Conservation (phyloP, 1,140 invertebrate genomes). For the Hermatobates lingyangjiaoensis region DNA sequence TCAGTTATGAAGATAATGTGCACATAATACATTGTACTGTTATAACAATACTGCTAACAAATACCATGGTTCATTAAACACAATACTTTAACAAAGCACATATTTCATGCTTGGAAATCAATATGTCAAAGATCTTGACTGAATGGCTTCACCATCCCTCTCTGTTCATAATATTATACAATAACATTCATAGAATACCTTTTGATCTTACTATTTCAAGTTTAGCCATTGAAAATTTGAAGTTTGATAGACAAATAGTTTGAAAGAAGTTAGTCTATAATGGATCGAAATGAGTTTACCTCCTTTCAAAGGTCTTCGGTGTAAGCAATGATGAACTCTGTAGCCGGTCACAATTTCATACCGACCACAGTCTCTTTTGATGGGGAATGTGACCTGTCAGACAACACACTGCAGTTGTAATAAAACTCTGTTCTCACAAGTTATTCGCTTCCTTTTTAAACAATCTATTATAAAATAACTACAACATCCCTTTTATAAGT, state of each 20-base stretch:
- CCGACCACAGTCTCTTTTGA: constrained; percentile 50
- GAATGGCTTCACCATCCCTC: neutral
- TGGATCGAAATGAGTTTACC: constrained; percentile 25
- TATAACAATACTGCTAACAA: no score
- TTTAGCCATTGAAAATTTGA: neutral
- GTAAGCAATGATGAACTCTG: constrained; percentile 65
- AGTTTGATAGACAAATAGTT: neutral
- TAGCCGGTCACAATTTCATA: constrained; percentile 67
- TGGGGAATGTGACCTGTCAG: constrained; percentile 59
- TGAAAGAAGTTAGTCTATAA: neutral
- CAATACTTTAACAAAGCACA: no score
- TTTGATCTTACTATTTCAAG: neutral
- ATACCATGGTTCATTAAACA: no score
- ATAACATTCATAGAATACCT: neutral
- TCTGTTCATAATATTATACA: neutral
- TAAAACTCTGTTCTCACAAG: no score
- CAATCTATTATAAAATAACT: no score
- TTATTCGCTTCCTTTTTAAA: no score
- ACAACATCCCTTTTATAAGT: no score
- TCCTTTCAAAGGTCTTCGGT: constrained; percentile 64
- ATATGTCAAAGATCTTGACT: neutral
- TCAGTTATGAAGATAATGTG: no score
- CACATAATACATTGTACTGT: no score
- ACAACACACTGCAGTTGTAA: constrained; percentile 40
- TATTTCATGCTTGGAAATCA: neutral